phyloP scores from a whole-genome alignment of 2,797 vertebrate species.

The Mormyrus proboscirostris region DNA sequence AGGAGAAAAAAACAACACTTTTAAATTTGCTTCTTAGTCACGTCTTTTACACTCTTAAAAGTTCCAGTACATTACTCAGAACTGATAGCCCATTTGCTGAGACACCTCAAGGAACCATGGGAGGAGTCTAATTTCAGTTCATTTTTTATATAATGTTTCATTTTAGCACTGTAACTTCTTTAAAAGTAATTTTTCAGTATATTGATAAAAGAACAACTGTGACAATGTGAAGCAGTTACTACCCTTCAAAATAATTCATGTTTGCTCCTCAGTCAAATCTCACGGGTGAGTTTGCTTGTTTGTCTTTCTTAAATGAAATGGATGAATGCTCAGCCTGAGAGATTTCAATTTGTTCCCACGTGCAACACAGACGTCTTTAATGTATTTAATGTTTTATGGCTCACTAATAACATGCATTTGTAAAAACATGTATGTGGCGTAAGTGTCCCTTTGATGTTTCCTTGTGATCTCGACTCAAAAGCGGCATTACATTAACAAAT shows the following conservation, averaged over 20 bases:
- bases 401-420: not conserved
- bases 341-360: not conserved
- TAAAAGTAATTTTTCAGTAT: not conserved
- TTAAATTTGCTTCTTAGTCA: conserved; percentile 6
- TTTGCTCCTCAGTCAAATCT: not conserved
- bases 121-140: not conserved
- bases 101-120: not conserved
- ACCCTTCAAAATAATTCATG: not conserved
- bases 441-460: not conserved
- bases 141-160: not conserved
- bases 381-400: not conserved
- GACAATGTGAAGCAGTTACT: not conserved
- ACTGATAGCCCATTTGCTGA: not conserved
- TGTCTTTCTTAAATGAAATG: conserved; percentile 1
- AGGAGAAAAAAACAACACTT: conserved; percentile 32
- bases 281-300: not conserved
- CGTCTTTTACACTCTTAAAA: not conserved
- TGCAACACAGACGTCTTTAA: not conserved
- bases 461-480: not conserved
- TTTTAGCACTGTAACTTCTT: not conserved
- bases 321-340: not conserved
- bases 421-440: not conserved
- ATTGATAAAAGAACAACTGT: not conserved
- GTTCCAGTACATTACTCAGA: conserved; percentile 14
- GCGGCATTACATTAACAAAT: not conserved